phyloP scores from a whole-genome alignment of 2,113 vertebrate genomes.

The Oncorhynchus keta region DNA sequence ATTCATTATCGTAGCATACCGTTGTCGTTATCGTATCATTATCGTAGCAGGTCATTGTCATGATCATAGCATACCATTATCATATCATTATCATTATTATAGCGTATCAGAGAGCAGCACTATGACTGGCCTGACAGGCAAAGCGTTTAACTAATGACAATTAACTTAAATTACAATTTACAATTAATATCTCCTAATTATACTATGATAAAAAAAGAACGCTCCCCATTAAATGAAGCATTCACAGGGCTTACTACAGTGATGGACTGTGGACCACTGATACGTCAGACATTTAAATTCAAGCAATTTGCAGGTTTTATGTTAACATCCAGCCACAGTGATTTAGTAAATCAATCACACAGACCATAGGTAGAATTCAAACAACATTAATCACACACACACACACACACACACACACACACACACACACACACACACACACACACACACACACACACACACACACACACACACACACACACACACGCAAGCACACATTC shows the following conservation, averaged over 20 bases:
- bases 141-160: slow-evolving; percentile 43
- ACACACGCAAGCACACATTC: not conserved
- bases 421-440: slow-evolving; percentile 14
- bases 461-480: slow-evolving; percentile 19
- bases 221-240: slow-evolving; percentile 57
- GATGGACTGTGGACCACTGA: slow-evolving; percentile 67
- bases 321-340: slow-evolving; percentile 62
- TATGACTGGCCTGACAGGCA: slow-evolving; percentile 37
- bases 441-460: not conserved
- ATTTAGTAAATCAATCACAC: slow-evolving; percentile 67
- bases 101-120: not conserved
- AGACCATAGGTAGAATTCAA: slow-evolving; percentile 16
- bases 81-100: too few relatives aligned
- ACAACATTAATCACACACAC: slow-evolving; percentile 61
- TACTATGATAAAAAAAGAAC: slow-evolving; percentile 65
- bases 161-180: slow-evolving; percentile 62
- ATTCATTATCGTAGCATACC: too few relatives aligned
- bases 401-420: not conserved
- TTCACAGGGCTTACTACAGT: slow-evolving; percentile 44
- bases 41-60: accelerated
- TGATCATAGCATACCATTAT: too few relatives aligned
- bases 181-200: slow-evolving; percentile 71
- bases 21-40: too few relatives aligned
- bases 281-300: slow-evolving; percentile 72
- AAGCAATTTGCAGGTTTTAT: slow-evolving; percentile 66